Base-by-base conservation (phyloP, 2,113 vertebrate species). In the Naja naja region DNA sequence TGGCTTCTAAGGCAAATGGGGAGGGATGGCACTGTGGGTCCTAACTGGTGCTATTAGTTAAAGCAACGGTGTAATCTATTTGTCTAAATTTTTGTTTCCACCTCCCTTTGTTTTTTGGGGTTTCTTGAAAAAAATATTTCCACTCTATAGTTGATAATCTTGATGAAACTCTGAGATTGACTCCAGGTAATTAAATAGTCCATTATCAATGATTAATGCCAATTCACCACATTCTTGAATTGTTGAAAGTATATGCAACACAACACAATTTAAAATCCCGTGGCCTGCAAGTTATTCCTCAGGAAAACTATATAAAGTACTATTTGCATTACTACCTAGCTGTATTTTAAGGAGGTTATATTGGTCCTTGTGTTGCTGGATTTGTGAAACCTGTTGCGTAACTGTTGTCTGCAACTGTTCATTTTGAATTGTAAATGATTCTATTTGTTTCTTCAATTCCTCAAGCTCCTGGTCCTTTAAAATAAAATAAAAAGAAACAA, bases 331-430 rank as follows among this genome's bases (percentile, higher is more conserved):
- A 56, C 45, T 96, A 99, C 99, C 99, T 94, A 99, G 96, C 94
- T 99, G 99, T 12, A 99, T 97, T 97, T 99, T 99, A 87, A 99
- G 98, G 95, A 99, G 98, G 96, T 99, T 99, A 94, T 99, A 99
- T 52, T 99, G 99, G 96, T 99, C 99, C 95, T 99, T 99, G 92
- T 99, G 99, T 95, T 99, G 99, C 88, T 99, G 99, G 96, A 99
- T 99, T 97, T 99, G 99, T 0, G 98, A 98, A 9, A 98, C 95
- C 94, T 99, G 99, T 94, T 99, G 99, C 0, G 98, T 98, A 91
- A 99, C 92, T 3, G 98, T 98, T 7, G 96, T 95, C 95, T 99
- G 98, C 58, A 98, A 96, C 96, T 99, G 98, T 45, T 99, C 99
- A 0, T 98, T 99, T 92, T 99, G 98, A 90, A 97, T 96, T 2